Base-by-base conservation (phyloP, 2,797 vertebrate species). In the Platalea minor region DNA sequence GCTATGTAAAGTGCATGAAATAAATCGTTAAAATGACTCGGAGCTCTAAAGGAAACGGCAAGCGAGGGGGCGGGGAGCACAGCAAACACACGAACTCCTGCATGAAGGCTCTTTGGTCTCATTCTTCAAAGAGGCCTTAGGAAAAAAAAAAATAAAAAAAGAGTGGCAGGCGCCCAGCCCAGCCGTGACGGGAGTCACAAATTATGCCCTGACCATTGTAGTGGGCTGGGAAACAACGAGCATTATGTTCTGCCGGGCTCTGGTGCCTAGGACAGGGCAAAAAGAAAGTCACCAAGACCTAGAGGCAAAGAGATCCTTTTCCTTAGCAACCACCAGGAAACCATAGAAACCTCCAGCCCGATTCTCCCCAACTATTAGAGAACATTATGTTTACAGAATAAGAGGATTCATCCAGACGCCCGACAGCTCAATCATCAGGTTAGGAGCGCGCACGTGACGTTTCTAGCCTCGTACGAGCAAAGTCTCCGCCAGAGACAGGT, bases 81-180 rank as follows among this genome's bases (percentile, higher is more conserved):
- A 88, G 72, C 86, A 89, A 91, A 88, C 82, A 89, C 1, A 0
- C 84, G 81, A 50, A 83, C 81, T 88, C 82, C 94, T 70, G 69
- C 73, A 56, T 31, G 93, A 72, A 94, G 78, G 89, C 93, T 94
- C 89, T 95, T 96, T 92, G 92, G 94, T 93, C 75, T 96, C 35
- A 12, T 68, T 95, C 90, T 95, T 95, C 95, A 95, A 96, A 97
- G 95, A 93, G 60, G 88, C 91, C 88, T 85, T 95, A 86, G 85
- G 48, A 19, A 13, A 17, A 26, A 43, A 8, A 16, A 20, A 10
- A 45, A 29, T 41, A 33, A 56, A 74, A 56, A 57, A 57, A 91
- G 45, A 70, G 78, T 11, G 69, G 92, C 78, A 91, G 85, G 93
- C 39, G 0, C 89, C 57, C 68, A 88, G 84, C 92, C 90, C 88